Evolutionary conservation across 1,140 invertebrate genomes (phyloP), one percentile per base, ranked within the genome.

Genomic region (Microplitis demolitor): DNA sequence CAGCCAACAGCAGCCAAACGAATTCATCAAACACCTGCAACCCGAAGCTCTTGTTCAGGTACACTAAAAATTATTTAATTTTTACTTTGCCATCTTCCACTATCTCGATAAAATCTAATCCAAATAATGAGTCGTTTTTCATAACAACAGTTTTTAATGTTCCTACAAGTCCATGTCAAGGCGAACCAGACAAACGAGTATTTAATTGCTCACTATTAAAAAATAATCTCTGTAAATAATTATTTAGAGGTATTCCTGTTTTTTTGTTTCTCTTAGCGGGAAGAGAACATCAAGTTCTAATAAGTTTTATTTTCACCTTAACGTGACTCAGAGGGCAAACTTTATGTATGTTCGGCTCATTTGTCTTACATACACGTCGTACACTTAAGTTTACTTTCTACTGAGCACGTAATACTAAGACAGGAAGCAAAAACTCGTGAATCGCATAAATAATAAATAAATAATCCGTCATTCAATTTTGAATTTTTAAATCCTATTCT

Each of bases 11-110:
- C 87, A 85, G 34, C 24, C 24, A 2, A 24, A 2, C 24, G 88
- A 89, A 79, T 84, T 85, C 54, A 79, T 90, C 61, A 88, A 87
- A 64, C 87, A 88, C 63, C 71, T 87, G 39, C 86, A 88, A 68
- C 88, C 88, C 3, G 88, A 89, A 78, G 88, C 89, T 45, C 79
- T 89, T 11, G 74, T 88, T 45, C 88, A 89, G 84, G 88, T 89
- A 85, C 66, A 61, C 54, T 31, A 6, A 16, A 45, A 66, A 34
- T 74, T 45, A 37, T 50, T 4, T 66, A 63, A 24, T 24, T 0
- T 14, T 53, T 62, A 11, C 24, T 51, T 33, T 35, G 60, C 34
- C 45, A 4, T 13, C 9, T 33, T 62, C 24, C 24, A 24, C 24
- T 24, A 24, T 24, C 24, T 24, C 24, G 24, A 24, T 62, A 13